A percentile compares a stretch with the other conserved stretches of the same genome.
phyloP scores from a whole-genome alignment of 2,797 vertebrate species.

The Emys orbicularis region DNA sequence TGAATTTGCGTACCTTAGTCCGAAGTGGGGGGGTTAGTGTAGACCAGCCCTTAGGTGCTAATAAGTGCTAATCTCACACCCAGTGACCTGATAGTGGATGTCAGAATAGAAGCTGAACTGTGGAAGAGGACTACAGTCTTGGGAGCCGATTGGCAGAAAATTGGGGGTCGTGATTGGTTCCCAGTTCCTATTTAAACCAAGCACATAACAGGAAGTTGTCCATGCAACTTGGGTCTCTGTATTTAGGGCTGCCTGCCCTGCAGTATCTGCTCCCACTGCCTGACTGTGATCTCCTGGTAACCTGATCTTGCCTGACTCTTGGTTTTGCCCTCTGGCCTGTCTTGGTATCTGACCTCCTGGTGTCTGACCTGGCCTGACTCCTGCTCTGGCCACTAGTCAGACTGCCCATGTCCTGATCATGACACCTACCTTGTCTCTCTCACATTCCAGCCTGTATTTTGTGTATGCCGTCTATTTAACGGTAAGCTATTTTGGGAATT shows the following conservation, averaged over 20 bases:
- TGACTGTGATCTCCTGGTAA: too few species aligned
- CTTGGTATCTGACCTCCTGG: too few species aligned
- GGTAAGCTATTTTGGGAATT: neutral
- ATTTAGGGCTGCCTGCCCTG: neutral
- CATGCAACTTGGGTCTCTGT: neutral
- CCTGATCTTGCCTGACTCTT: too few species aligned
- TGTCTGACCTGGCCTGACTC: neutral
- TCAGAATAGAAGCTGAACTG: neutral
- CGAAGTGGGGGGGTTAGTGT: too few species aligned
- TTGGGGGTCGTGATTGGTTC: neutral
- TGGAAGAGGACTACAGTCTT: neutral
- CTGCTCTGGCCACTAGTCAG: neutral
- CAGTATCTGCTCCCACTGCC: too few species aligned
- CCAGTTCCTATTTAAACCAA: neutral
- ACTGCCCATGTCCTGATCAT: neutral
- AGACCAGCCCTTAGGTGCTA: too few species aligned
- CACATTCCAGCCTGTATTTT: neutral
- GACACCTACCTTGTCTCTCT: neutral
- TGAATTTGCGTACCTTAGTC: too few species aligned
- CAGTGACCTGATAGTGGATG: too few species aligned
- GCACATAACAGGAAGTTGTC: neutral
- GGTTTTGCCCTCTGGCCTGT: too few species aligned
- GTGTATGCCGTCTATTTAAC: neutral
- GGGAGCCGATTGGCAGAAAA: neutral
- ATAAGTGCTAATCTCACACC: too few species aligned